Base-by-base conservation (phyloP, 2,888 invertebrate species). In the Acanthopleura granulata region DNA sequence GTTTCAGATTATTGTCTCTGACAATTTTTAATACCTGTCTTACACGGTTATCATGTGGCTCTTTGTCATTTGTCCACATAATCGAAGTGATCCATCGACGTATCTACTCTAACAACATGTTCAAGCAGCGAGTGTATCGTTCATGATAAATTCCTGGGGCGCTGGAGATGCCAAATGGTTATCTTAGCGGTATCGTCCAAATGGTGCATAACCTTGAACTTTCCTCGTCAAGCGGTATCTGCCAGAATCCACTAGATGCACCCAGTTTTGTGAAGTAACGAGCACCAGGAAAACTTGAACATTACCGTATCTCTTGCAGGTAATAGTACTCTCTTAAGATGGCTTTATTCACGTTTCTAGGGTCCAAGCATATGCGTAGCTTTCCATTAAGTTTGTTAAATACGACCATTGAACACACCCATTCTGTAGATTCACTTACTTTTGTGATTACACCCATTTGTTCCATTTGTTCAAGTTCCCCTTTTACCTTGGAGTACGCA, bases 241-340 rank as follows among this genome's bases (percentile, higher is more conserved):
- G 79, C 78, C 78, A 81, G 73, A 80, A 83, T n/a, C 77, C 81
- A 66, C 61, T 51, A 1, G 76, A 75, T 0, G 81, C 80, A 75
- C 81, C 81, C n/a, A 81, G 69, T 66, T 79, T 78, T 27, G 70
- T 61, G 71, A 83, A 79, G 3, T 76, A 62, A 51, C 49, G 77
- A 3, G 77, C 78, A 25, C 74, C 78, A 18, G 40, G 75, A 72
- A 61, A 80, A 77, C 66, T 73, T 72, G 15, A 79, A 74, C 71
- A 77, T 75, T n/a, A 81, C 77, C 73, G 82, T 80, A 51, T 82
- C 80, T 50, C 77, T 66, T 0, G 81, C 81, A 4, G 79, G 79
- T 40, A 6, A 40, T 72, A 83, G 71, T 83, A 79, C 66, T 80
- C 77, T 30, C 80, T 25, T 22, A 49, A 27, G 66, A 83, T 77